Conservation (phyloP, 1,140 invertebrate species). For the Drosophila novamexicana region DNA sequence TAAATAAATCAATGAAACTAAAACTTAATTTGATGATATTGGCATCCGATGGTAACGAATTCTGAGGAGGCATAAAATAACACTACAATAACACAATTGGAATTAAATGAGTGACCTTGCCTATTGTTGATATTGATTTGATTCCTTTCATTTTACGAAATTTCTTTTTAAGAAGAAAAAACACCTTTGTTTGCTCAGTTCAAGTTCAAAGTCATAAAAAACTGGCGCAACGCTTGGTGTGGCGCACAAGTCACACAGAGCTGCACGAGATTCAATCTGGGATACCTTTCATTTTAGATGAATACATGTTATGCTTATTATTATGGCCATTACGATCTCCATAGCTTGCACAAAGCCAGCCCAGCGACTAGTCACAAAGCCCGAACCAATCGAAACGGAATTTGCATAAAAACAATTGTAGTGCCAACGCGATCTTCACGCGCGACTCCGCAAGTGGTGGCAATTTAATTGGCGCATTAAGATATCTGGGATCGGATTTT, state of each 20-base stretch:
- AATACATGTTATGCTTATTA: constrained; percentile 65
- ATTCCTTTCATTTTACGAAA: constrained; percentile 46
- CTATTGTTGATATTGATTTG: constrained; percentile 4
- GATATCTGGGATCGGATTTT: constrained; percentile 17
- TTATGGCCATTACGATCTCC: constrained; percentile 41
- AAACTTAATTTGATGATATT: too few relatives aligned
- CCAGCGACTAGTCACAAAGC: constrained; percentile 13
- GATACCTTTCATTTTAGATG: constrained; percentile 74
- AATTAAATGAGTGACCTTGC: constrained; percentile 4
- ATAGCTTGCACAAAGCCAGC: constrained; percentile 31
- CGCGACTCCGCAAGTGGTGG: constrained; percentile 50
- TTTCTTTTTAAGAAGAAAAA: constrained; percentile 33
- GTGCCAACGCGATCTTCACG: constrained; percentile 27
- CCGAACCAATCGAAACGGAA: constrained; percentile 60
- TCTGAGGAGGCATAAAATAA: too few relatives aligned
- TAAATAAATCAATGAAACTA: too few relatives aligned
- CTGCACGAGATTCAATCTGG: constrained; percentile 35
- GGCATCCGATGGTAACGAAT: too few relatives aligned
- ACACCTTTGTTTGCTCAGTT: constrained; percentile 55
- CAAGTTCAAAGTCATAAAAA: constrained; percentile 81
- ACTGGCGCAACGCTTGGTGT: constrained; percentile 62
- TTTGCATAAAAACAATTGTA: constrained; percentile 78
- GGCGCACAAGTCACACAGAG: constrained; percentile 9
- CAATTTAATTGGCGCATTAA: constrained; percentile 79
- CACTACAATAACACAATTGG: not conserved